Evolutionary conservation across 1,140 invertebrate species (phyloP).

Genomic region (Drosophila triauraria): DNA sequence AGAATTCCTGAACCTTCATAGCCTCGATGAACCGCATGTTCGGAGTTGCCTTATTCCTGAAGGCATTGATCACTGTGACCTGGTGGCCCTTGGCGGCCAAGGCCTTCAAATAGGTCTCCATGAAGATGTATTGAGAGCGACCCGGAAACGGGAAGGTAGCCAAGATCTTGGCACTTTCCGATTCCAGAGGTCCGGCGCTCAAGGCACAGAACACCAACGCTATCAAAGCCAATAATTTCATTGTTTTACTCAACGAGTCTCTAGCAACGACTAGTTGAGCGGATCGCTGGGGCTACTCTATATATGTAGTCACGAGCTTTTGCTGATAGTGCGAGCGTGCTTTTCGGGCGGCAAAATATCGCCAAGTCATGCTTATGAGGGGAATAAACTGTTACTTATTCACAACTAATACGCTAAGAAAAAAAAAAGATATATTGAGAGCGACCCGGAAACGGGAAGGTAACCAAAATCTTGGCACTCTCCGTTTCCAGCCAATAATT

Average conservation of each 20-base stretch:
- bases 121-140: constrained; percentile 87
- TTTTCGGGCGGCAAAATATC: background rate
- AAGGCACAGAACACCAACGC: constrained; percentile 35
- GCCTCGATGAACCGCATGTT: constrained; percentile 82
- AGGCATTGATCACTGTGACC: constrained; percentile 85
- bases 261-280: constrained; percentile 5
- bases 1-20: constrained; percentile 28
- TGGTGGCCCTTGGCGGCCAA: constrained; percentile 86
- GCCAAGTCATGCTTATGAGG: constrained; percentile 29
- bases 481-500: no score
- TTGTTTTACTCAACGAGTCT: constrained; percentile 16
- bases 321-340: constrained; percentile 10
- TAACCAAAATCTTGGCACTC: no score
- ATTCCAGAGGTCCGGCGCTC: constrained; percentile 13
- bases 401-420: background rate
- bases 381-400: constrained; percentile 4
- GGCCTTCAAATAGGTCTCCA: constrained; percentile 85
- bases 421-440: no score
- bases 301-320: constrained; percentile 22
- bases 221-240: constrained; percentile 30
- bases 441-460: no score
- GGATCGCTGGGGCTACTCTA: background rate
- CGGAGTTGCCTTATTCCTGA: constrained; percentile 66
- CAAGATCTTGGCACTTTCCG: constrained; percentile 64
- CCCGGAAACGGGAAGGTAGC: constrained; percentile 85